A percentile compares a stretch with the other conserved stretches of the same genome.
phyloP scores from a whole-genome alignment of 2,797 vertebrate species.

The Myioborus miniatus region DNA sequence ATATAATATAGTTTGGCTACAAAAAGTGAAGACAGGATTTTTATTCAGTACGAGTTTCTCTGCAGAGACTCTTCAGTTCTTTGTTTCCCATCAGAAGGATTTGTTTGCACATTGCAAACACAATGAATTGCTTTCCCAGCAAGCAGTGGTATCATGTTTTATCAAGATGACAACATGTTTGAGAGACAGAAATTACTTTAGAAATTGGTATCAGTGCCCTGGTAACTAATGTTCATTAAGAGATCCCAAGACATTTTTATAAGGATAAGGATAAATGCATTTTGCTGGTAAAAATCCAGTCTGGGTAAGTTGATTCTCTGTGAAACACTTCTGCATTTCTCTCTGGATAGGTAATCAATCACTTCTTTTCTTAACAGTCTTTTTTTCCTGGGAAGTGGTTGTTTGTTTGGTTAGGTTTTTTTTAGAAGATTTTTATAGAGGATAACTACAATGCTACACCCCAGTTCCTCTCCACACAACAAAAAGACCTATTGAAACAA shows the following conservation, averaged over 20 bases:
- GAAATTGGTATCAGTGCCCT: neutral
- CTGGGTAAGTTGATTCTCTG: neutral
- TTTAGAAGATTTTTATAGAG: neutral
- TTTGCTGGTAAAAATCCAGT: neutral
- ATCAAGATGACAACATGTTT: neutral
- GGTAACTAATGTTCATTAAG: neutral
- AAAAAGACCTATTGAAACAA: neutral
- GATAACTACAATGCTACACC: neutral
- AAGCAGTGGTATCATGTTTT: neutral
- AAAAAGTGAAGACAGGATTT: neutral
- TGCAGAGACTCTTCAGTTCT: neutral
- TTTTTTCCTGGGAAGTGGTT: neutral
- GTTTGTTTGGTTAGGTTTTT: accelerated
- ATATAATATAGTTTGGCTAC: neutral
- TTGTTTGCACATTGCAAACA: neutral
- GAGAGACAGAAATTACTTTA: neutral
- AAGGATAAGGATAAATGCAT: neutral
- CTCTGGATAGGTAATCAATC: neutral
- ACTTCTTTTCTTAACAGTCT: neutral
- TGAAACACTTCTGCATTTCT: neutral
- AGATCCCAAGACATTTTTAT: neutral
- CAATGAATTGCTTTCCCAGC: neutral
- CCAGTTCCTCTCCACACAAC: neutral
- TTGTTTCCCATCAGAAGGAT: neutral
- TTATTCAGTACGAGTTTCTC: neutral